Percentiles rank a stretch among this genome's conserved stretches.
Conservation (phyloP, 2,888 invertebrate genomes). For the Drosophila monieri region DNA sequence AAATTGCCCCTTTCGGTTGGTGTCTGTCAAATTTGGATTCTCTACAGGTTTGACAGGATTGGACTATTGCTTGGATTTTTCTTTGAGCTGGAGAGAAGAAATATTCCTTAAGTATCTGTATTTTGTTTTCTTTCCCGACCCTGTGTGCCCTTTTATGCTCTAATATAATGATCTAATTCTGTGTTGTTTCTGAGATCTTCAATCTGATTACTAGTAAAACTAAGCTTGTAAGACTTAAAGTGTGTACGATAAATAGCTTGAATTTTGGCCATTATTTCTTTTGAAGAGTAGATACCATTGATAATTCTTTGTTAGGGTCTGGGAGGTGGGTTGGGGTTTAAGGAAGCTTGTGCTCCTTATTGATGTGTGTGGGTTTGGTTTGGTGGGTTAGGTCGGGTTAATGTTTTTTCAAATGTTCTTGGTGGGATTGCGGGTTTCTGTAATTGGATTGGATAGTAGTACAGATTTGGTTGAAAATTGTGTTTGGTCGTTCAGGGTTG, state of each 20-base stretch:
- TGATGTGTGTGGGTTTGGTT: too few species aligned
- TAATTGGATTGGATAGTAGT: too few species aligned
- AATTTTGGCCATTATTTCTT: slow-evolving; percentile 1
- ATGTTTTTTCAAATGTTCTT: too few species aligned
- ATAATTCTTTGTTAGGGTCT: too few species aligned
- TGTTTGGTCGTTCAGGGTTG: too few species aligned
- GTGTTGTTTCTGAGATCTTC: slow-evolving; percentile 1
- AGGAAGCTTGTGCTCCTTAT: too few species aligned
- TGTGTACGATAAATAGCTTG: background rate
- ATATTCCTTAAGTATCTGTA: slow-evolving; percentile 7
- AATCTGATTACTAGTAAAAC: slow-evolving; percentile 9
- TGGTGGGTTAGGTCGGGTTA: too few species aligned
- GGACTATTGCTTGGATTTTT: slow-evolving; percentile 5
- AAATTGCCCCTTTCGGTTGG: background rate
- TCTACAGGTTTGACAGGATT: slow-evolving; percentile 7
- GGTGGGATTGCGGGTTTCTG: too few species aligned
- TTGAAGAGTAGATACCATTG: background rate
- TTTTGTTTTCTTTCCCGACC: slow-evolving; percentile 6
- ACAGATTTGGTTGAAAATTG: too few species aligned
- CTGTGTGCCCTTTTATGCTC: slow-evolving; percentile 18
- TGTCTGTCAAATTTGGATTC: slow-evolving; percentile 7
- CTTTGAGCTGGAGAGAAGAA: slow-evolving; percentile 11
- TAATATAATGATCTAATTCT: too few species aligned
- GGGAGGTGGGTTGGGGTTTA: too few species aligned
- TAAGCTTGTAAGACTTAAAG: slow-evolving; percentile 10